Conservation (phyloP, 2,797 vertebrate species). For the Peromyscus nudipes region DNA sequence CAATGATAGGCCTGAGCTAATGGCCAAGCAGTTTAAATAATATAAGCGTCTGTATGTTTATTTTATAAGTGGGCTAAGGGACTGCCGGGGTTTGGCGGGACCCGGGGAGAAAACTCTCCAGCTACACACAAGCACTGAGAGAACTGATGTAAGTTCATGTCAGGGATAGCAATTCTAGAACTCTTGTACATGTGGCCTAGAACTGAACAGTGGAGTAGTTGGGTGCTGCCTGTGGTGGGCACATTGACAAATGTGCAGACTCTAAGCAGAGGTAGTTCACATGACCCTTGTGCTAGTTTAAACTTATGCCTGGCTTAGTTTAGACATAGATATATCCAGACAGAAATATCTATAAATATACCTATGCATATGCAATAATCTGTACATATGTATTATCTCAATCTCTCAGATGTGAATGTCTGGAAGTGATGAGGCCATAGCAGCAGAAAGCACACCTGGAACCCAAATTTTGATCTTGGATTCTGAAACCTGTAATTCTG, state of each 20-base stretch:
- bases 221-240: too few species aligned
- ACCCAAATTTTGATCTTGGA: neutral
- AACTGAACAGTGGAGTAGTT: neutral
- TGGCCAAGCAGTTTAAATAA: too few species aligned
- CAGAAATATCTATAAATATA: neutral
- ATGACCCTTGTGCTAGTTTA: neutral
- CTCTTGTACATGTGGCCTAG: too few species aligned
- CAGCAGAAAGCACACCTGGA: neutral
- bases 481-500: neutral
- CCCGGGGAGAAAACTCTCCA: too few species aligned
- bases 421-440: neutral
- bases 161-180: neutral
- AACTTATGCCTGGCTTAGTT: neutral
- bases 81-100: too few species aligned
- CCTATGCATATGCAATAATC: too few species aligned
- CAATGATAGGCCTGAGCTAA: too few species aligned
- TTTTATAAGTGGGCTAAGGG: too few species aligned
- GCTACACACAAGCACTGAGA: too few species aligned
- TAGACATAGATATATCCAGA: neutral
- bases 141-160: neutral
- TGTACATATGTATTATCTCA: neutral
- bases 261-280: neutral
- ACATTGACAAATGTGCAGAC: neutral
- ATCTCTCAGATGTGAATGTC: neutral
- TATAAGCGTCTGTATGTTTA: too few species aligned